Base-by-base conservation (phyloP, 1,140 invertebrate species). In the Hyles vespertilio region DNA sequence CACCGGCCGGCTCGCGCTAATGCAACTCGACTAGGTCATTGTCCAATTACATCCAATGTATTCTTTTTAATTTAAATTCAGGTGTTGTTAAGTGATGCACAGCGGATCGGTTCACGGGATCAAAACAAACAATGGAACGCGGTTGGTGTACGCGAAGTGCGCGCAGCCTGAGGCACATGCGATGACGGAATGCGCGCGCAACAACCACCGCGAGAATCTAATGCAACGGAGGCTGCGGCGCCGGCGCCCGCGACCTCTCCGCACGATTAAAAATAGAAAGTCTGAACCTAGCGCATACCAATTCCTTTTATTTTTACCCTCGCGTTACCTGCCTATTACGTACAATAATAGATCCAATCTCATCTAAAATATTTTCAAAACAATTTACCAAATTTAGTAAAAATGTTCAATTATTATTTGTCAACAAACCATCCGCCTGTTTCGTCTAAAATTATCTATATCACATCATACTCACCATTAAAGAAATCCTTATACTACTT, bases 221-320 rank as follows among this genome's bases (percentile, higher is more conserved):
- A 57, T 53, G 83, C 81, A 80, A 81, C 84, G 82, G 82, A 72
- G 73, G 77, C 84, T 82, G 81, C 77, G 77, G 74, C 72, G 75
- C 74, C 74, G 59, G 79, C 80, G 71, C 71, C 74, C 68, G 70
- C 78, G 73, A 77, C 79, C 81, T 84, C 76, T 75, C 77, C 80
- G 63, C 80, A 77, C 74, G 73, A 81, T 81, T 85, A 86, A 88
- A 88, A 88, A 88, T 88, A 88, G 85, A 88, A 88, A 88, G 85
- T 79, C 65, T 69, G 67, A 84, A 84, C 81, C 80, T 72, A 78
- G 61, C 69, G 74, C 72, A 79, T 75, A 80, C 74, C 54, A 65
- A 66, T 70, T 79, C 81, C 79, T 84, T 77, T 84, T 79, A 80
- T 84, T 85, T 88, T 84, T 81, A 81, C 77, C 81, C 81, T 75